phyloP scores from a whole-genome alignment of 2,113 vertebrate species.

The Egretta garzetta region DNA sequence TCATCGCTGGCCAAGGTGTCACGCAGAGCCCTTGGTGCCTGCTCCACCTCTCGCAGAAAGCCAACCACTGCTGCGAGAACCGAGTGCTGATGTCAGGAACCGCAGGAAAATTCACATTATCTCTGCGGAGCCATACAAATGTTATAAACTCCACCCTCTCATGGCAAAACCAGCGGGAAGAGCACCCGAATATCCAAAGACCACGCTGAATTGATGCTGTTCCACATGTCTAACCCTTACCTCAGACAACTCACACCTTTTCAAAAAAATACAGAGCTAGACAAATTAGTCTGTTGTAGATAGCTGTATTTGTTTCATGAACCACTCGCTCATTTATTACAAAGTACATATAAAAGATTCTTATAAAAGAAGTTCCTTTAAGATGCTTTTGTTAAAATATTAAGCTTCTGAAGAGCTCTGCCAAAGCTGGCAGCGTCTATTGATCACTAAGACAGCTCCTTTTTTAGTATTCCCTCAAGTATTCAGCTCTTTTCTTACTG shows the following conservation, averaged over 20 bases:
- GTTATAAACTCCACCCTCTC: neutral
- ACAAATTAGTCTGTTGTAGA: neutral
- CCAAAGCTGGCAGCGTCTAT: neutral
- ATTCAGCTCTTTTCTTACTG: neutral
- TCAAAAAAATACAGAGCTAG: neutral
- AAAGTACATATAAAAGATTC: neutral
- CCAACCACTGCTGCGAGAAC: neutral
- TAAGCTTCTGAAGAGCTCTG: conserved; percentile 8
- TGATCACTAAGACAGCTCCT: conserved; percentile 20
- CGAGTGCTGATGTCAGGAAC: neutral
- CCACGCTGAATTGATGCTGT: neutral
- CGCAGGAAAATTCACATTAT: neutral
- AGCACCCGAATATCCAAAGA: neutral
- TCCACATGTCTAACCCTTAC: neutral
- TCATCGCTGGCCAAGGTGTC: neutral
- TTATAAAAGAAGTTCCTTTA: neutral
- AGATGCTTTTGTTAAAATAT: neutral
- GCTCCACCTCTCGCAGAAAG: neutral
- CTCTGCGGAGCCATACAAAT: neutral
- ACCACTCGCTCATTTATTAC: neutral
- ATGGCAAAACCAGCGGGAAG: neutral
- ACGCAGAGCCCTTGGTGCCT: neutral
- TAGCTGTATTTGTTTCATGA: neutral
- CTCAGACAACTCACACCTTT: neutral
- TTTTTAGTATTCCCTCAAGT: neutral